These are phyloP conservation scores for Sinocyclocheilus anophthalmus DNA, from an alignment of 2,113 vertebrate species.

Conservation along the genomic window DNA sequence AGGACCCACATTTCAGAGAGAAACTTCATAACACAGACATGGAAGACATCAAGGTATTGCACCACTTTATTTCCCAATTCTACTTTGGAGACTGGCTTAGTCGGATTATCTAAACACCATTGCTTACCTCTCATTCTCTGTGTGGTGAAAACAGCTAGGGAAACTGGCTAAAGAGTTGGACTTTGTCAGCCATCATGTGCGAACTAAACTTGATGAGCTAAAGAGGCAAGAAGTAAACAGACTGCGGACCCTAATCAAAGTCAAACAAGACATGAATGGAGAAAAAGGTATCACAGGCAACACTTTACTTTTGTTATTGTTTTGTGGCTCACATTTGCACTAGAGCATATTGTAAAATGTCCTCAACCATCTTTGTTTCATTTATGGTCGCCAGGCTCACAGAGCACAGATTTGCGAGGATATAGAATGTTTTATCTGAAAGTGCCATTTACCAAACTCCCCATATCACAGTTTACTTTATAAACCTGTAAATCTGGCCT, in stretches of 20 bases:
- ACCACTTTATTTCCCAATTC: conserved; percentile 19
- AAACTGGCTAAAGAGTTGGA: conserved; percentile 91
- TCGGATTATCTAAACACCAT: background rate
- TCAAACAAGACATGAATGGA: conserved; percentile 84
- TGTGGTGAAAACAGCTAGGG: conserved; percentile 78
- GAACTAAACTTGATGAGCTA: conserved; percentile 90
- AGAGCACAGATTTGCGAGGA: background rate
- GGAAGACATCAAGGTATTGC: conserved; percentile 90
- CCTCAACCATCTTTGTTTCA: background rate
- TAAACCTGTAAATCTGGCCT: background rate
- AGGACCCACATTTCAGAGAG: conserved; percentile 91
- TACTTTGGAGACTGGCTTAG: background rate
- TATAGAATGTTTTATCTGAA: background rate
- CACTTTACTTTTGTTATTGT: background rate
- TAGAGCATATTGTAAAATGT: background rate
- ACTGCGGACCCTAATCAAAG: conserved; percentile 91
- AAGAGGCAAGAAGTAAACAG: conserved; percentile 92
- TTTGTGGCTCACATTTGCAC: background rate
- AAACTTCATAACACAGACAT: conserved; percentile 90
- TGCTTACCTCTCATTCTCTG: background rate
- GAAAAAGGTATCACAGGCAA: conserved; percentile 68
- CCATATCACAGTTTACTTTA: background rate
- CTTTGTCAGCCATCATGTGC: conserved; percentile 91
- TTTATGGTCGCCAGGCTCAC: background rate
- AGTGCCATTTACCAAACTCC: background rate